Conservation (phyloP, 2,797 vertebrate species). For the Bradypodion pumilum region DNA sequence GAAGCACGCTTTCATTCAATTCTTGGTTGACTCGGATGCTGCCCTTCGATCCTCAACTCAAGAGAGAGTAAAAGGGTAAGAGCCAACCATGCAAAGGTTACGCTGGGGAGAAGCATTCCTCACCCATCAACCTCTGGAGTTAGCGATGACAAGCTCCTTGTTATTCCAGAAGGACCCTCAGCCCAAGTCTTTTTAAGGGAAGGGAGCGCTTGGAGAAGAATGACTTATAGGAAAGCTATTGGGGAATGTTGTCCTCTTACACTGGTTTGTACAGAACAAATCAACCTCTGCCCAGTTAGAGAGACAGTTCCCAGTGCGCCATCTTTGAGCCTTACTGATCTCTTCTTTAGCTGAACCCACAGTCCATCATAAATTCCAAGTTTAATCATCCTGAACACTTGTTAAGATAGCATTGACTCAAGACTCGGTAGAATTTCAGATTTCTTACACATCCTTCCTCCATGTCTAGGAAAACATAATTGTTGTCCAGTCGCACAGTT, state of each 20-base stretch:
- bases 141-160: rapidly evolving
- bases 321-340: neutral
- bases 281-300: neutral
- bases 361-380: too few species aligned
- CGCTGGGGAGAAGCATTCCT: neutral
- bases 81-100: neutral
- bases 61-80: neutral
- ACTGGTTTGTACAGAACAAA: neutral
- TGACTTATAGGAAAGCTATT: constrained; percentile 4
- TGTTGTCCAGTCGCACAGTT: too few species aligned
- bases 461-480: too few species aligned
- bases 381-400: neutral
- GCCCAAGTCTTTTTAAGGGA: constrained; percentile 55
- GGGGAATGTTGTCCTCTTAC: neutral
- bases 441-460: too few species aligned
- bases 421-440: neutral
- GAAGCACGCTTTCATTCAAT: neutral
- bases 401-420: neutral
- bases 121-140: neutral
- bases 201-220: rapidly evolving
- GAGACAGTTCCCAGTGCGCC: neutral
- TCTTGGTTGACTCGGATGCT: neutral
- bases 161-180: neutral
- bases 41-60: neutral
- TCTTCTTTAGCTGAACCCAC: neutral